phyloP scores from a whole-genome alignment of 2,113 vertebrate genomes.

The Brienomyrus brachyistius region DNA sequence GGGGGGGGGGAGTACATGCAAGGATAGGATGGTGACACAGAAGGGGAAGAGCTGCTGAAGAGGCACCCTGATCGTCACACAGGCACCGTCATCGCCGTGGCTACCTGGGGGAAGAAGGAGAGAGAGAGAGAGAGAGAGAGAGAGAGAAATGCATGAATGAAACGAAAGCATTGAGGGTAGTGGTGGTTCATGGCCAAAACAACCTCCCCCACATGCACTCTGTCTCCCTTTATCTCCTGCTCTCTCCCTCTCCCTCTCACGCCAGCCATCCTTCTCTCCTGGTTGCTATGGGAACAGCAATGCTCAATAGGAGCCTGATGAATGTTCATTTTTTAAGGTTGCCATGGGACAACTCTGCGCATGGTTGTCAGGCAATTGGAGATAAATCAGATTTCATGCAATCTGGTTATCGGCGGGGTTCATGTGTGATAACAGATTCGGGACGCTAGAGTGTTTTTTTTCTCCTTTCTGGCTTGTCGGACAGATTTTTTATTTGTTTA shows the following conservation, averaged over 20 bases:
- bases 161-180: constrained; percentile 22
- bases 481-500: neutral
- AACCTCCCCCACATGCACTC: neutral
- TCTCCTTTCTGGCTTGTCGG: too few relatives aligned
- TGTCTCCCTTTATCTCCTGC: neutral
- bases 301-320: constrained; percentile 41
- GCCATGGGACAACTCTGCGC: neutral
- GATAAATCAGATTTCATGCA: constrained; percentile 10
- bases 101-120: constrained; percentile 26
- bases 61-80: constrained; percentile 32
- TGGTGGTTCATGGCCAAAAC: constrained; percentile 14
- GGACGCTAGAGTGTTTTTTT: neutral
- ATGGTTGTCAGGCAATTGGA: constrained; percentile 1
- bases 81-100: constrained; percentile 21
- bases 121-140: constrained; percentile 2
- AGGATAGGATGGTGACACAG: constrained; percentile 10
- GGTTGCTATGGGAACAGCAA: constrained; percentile 63
- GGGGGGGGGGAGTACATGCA: neutral
- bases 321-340: constrained; percentile 29
- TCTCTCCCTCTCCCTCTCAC: constrained; percentile 27
- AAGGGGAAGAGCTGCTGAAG: constrained; percentile 35
- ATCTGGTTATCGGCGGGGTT: neutral
- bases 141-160: constrained; percentile 19
- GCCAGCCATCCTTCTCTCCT: constrained; percentile 37
- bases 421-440: neutral